Percentiles rank a stretch among this genome's conserved stretches.
These are phyloP conservation scores for Apostichopus japonicus DNA, from an alignment of 35 echinoderm and acorn worm genomes.

Conservation along the genomic window DNA sequence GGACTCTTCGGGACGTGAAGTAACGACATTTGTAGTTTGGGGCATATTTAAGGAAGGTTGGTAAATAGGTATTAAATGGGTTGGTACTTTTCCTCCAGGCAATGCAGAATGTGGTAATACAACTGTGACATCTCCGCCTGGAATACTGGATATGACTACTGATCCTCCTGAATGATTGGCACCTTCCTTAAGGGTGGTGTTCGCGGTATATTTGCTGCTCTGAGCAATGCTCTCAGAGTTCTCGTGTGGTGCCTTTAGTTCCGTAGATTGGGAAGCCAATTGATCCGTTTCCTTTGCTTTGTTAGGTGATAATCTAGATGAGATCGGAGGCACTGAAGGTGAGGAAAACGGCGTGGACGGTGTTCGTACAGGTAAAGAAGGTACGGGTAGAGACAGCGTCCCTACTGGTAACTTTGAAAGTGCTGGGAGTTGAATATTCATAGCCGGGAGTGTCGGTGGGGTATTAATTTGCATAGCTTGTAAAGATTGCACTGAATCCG, in stretches of 20 bases:
- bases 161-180: neutral
- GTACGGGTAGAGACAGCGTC: conserved; percentile 14
- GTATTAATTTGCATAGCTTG: conserved; percentile 44
- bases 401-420: conserved; percentile 34
- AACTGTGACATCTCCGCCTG: conserved; percentile 58
- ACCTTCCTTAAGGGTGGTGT: neutral
- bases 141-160: neutral
- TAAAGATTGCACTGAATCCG: conserved; percentile 57
- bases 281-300: neutral
- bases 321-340: neutral
- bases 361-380: neutral
- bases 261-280: neutral
- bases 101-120: conserved; percentile 68
- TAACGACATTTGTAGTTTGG: neutral
- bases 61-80: conserved; percentile 84
- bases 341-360: neutral
- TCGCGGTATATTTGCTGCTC: neutral
- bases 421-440: conserved; percentile 47
- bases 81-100: conserved; percentile 71
- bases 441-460: conserved; percentile 39
- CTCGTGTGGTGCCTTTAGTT: neutral
- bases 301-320: neutral
- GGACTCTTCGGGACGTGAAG: neutral
- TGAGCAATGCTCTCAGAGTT: neutral
- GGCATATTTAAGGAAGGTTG: neutral